phyloP scores from a whole-genome alignment of 2,113 vertebrate species.

The Sapajus apella region DNA sequence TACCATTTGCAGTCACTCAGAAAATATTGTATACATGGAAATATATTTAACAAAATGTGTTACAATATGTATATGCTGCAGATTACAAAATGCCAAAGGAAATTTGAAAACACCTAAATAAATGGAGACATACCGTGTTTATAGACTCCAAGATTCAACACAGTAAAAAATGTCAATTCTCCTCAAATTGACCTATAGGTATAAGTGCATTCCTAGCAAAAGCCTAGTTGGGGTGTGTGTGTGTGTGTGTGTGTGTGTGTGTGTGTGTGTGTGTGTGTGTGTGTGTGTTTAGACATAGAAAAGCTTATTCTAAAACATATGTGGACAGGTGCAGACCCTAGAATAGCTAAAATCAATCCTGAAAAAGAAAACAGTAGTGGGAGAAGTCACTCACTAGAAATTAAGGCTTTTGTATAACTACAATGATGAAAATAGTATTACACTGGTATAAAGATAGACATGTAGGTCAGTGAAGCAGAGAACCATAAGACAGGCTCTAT shows the following conservation, averaged over 20 bases:
- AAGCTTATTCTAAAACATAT: not conserved
- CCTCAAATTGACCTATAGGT: not conserved
- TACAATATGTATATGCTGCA: not conserved
- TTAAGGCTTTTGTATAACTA: not conserved
- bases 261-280: no score
- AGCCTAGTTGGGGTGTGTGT: no score
- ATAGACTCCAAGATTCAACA: not conserved
- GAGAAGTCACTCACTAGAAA: not conserved
- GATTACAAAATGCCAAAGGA: not conserved
- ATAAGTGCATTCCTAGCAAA: not conserved
- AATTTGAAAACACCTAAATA: not conserved
- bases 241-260: no score
- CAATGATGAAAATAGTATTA: accelerated
- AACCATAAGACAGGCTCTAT: not conserved
- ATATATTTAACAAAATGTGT: not conserved
- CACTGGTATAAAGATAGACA: not conserved
- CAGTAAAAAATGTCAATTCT: not conserved
- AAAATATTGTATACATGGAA: not conserved
- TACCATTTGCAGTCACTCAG: not conserved
- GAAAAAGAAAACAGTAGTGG: not conserved
- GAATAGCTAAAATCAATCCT: not conserved
- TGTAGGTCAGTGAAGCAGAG: not conserved
- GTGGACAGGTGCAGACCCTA: not conserved
- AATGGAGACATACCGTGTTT: not conserved
- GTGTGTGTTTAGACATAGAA: no score